phyloP scores from a whole-genome alignment of 1,140 invertebrate species.

The Ruditapes philippinarum region DNA sequence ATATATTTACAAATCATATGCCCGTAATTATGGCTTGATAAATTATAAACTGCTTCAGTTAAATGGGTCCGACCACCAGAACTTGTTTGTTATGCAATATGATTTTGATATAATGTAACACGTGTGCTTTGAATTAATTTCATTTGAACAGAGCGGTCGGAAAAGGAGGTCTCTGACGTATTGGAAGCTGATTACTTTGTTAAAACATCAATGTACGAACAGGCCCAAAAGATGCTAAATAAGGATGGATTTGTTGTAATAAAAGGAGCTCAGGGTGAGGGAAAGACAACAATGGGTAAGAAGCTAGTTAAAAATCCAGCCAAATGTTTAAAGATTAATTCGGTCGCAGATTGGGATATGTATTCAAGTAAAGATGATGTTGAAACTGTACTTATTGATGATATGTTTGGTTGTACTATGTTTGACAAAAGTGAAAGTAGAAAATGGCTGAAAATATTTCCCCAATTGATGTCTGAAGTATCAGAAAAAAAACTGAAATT shows the following conservation, averaged over 20 bases:
- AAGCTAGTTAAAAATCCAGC: neutral
- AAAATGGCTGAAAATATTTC: neutral
- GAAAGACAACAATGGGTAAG: neutral
- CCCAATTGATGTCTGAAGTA: neutral
- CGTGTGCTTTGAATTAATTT: too few species aligned
- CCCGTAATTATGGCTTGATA: too few species aligned
- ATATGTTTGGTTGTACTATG: constrained; percentile 3
- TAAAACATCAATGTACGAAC: neutral
- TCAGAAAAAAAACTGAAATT: neutral
- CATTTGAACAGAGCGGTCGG: neutral
- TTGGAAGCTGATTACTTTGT: neutral
- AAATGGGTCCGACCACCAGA: too few species aligned
- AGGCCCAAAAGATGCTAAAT: neutral
- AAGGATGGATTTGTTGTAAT: neutral
- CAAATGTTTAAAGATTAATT: neutral
- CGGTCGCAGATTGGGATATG: neutral
- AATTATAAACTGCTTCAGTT: too few species aligned
- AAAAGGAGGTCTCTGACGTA: neutral
- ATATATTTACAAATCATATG: too few species aligned
- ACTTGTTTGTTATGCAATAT: too few species aligned
- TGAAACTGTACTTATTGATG: neutral
- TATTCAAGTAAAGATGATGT: neutral
- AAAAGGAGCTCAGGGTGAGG: neutral
- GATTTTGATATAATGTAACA: too few species aligned
- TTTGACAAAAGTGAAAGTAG: neutral